Evolutionary conservation across 2,797 vertebrate species (phyloP), one percentile per base, ranked within the genome.

Genomic region (Propithecus perrieri): DNA sequence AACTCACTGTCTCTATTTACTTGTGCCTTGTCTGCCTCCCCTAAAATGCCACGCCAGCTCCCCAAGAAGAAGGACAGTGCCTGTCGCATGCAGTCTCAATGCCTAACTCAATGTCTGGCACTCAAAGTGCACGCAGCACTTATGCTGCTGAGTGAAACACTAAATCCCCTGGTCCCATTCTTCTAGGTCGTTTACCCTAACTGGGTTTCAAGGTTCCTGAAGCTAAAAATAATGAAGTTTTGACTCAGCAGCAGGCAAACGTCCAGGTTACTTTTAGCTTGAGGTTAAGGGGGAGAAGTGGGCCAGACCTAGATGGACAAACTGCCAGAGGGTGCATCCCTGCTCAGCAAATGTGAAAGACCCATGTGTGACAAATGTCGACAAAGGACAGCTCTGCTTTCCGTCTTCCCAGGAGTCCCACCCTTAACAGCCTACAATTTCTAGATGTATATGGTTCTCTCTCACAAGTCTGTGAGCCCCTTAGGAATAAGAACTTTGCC

Each of bases 151-250:
- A 83, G 84, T 53, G 78, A 92, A 76, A 92, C 78, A 46, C 57
- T 28, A 24, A 90, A 67, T 43, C 78, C 63, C 81, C n/a, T 3
- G 5, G 41, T 69, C 50, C 85, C 43, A 3, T 57, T 91, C 67
- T 89, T 89, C 30, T 55, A 92, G 89, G 48, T 93, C 53, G 28
- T 96, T 96, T 96, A 84, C 79, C 89, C 79, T 96, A 95, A 81
- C 85, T 94, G 81, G 89, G 89, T 94, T 95, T 95, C 86, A 95
- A 97, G 92, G 30, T 38, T 93, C 71, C 79, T 38, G 38, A 78
- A 67, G 67, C 94, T 93, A 97, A 97, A 97, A 97, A 97, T 97
- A 97, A 94, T 71, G 38, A 78, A 46, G 61, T 85, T 93, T 97
- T 89, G 91, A 98, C 93, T 97, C 96, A 97, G 97, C 93, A 96